Percentiles rank a stretch among this genome's conserved stretches.
phyloP scores from a whole-genome alignment of 2,113 vertebrate genomes.

The Notarius quadriscutis region DNA sequence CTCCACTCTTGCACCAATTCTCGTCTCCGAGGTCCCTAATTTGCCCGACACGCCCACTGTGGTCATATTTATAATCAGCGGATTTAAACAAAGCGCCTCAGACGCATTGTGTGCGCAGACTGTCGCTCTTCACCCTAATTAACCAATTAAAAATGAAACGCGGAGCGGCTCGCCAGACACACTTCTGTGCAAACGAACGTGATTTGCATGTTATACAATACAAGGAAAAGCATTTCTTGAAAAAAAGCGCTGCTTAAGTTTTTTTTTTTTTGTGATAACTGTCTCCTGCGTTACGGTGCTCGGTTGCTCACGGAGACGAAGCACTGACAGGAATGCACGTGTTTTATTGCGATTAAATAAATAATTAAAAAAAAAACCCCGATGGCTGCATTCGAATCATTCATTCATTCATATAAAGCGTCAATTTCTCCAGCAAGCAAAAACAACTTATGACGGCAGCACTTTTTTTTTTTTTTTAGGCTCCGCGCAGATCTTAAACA shows the following conservation, averaged over 20 bases:
- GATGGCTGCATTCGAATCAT: not conserved
- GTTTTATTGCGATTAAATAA: no score
- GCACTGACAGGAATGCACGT: not conserved
- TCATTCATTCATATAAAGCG: not conserved
- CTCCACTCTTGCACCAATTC: not conserved
- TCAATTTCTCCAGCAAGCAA: not conserved
- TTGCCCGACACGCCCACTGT: not conserved
- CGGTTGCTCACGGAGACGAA: not conserved
- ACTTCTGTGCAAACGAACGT: not conserved
- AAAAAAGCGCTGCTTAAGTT: not conserved
- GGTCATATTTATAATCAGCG: conserved; percentile 1
- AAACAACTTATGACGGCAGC: not conserved
- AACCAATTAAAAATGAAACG: not conserved
- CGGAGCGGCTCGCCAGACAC: not conserved
- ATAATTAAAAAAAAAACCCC: not conserved
- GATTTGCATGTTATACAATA: not conserved
- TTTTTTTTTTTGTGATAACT: not conserved
- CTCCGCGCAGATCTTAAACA: no score
- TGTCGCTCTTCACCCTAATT: not conserved
- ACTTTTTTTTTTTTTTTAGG: no score
- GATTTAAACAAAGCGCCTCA: not conserved
- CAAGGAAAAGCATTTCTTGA: not conserved
- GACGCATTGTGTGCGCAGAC: no score
- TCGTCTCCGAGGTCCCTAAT: not conserved
- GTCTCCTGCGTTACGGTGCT: not conserved